Base-by-base conservation (phyloP, 2,888 invertebrate species). In the Leptarthrus brevirostris region DNA sequence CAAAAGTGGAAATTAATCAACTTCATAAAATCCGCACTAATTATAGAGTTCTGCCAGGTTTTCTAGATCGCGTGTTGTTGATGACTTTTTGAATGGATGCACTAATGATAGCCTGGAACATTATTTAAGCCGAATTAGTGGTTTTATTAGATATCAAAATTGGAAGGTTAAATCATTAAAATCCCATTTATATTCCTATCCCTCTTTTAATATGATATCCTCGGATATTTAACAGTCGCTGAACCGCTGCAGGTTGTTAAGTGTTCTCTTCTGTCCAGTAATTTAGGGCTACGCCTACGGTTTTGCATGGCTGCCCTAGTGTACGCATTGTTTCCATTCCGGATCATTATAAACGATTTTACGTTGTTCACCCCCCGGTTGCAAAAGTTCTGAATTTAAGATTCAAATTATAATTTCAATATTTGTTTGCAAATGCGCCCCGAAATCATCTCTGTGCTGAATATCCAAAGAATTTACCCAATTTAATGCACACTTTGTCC, bases 41-140 rank as follows among this genome's bases (percentile, higher is more conserved):
- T 76, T 76, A 76, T 69, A 76, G 73, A 58, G 44, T 72, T 72
- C 70, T 56, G 26, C 56, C 26, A 24, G 26, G 18, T 18, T 34
- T 54, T 56, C 22, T 36, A 58, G 58, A 74, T 76, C 74, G 76
- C 76, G 76, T 76, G 76, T 76, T 53, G 16, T 54, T 74, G 76
- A 76, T 74, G 71, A 73, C 64, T 70, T 74, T 72, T 40, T 72
- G 58, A 74, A 44, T 56, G 71, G 69, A 12, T 58, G 34, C 74
- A 30, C 76, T 74, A 76, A 76, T 76, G 76, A 76, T 74, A 74
- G 73, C 26, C 66, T 73, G 8, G 30, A 70, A 74, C 70, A 76
- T 76, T 74, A 76, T 76, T 76, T 74, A 76, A 76, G 76, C 64
- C 61, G 74, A 74, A 76, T 76, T 76, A 76, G 74, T 73, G 74